Evolutionary conservation across 2,113 vertebrate genomes (phyloP).

Genomic region (Cyprinodon tularosa): DNA sequence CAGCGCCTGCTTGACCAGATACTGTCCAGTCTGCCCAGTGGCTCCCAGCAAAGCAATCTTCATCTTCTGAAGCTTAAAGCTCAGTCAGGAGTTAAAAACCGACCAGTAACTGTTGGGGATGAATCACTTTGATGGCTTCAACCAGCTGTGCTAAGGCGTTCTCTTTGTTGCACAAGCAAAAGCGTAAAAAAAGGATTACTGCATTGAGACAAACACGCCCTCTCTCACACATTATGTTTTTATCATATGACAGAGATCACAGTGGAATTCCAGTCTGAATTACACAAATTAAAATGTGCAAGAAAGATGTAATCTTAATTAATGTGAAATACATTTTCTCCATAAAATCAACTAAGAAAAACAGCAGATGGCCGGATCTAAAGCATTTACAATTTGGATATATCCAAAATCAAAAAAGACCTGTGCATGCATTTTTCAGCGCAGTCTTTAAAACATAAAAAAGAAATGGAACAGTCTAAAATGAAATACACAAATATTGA

Average conservation of each 20-base stretch:
- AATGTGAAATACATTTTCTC: no score
- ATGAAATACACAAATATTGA: background rate
- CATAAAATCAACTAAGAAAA: background rate
- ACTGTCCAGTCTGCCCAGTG: conserved; percentile 81
- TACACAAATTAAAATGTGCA: background rate
- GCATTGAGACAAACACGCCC: conserved; percentile 24
- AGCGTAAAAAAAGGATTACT: conserved; percentile 33
- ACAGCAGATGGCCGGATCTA: background rate
- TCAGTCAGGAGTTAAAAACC: background rate
- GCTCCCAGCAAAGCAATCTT: conserved; percentile 82
- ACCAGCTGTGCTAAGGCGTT: background rate
- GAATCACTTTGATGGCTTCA: background rate
- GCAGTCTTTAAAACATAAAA: background rate
- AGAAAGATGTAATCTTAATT: background rate
- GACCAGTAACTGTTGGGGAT: fast-evolving
- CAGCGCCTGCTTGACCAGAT: conserved; percentile 79
- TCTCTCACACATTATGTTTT: conserved; percentile 3
- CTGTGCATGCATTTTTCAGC: no score
- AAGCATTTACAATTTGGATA: background rate
- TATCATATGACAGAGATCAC: background rate
- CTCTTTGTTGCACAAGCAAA: conserved; percentile 37
- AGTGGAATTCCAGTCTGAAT: background rate
- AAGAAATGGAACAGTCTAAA: background rate
- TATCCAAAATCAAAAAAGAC: background rate
- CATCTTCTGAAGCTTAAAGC: conserved; percentile 64